A percentile compares a stretch with the other conserved stretches of the same genome.
These are phyloP conservation scores for Agonopterix subpropinquella DNA, from an alignment of 2,888 invertebrate species.

Conservation along the genomic window DNA sequence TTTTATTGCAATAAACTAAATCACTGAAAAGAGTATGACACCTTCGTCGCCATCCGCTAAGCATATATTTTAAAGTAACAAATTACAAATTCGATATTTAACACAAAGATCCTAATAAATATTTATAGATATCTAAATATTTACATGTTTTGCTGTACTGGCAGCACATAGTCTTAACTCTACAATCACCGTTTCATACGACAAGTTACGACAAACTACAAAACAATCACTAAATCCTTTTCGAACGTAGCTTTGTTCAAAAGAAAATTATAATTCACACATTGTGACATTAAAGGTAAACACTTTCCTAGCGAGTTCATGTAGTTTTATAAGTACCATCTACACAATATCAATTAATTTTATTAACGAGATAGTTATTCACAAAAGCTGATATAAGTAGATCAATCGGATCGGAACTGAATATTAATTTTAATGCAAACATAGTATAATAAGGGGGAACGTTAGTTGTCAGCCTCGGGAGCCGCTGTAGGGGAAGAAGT, in stretches of 20 bases:
- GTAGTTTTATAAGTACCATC: slow-evolving; percentile 3
- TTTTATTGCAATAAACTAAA: slow-evolving; percentile 66
- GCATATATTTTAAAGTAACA: slow-evolving; percentile 53
- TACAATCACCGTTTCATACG: slow-evolving; percentile 51
- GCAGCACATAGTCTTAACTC: slow-evolving; percentile 49
- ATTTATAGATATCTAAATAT: slow-evolving; percentile 42
- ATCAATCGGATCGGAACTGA: slow-evolving; percentile 28
- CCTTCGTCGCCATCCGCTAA: slow-evolving; percentile 45
- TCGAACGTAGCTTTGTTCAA: slow-evolving; percentile 2
- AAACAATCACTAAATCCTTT: background rate
- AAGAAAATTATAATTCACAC: slow-evolving; percentile 1
- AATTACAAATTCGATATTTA: slow-evolving; percentile 40
- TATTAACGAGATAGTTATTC: slow-evolving; percentile 22
- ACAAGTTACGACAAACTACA: slow-evolving; percentile 6
- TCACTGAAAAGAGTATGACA: slow-evolving; percentile 61
- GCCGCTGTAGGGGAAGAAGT: slow-evolving; percentile 41
- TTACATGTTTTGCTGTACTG: slow-evolving; percentile 55
- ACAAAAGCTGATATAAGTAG: slow-evolving; percentile 37
- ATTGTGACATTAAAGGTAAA: slow-evolving; percentile 2
- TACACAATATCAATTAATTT: slow-evolving; percentile 7
- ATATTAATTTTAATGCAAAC: slow-evolving; percentile 26
- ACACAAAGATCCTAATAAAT: slow-evolving; percentile 44
- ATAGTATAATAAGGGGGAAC: slow-evolving; percentile 30
- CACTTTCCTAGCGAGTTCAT: background rate
- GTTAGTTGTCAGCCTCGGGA: slow-evolving; percentile 56